phyloP scores from a whole-genome alignment of 1,140 invertebrate genomes.

The Planococcus citri region DNA sequence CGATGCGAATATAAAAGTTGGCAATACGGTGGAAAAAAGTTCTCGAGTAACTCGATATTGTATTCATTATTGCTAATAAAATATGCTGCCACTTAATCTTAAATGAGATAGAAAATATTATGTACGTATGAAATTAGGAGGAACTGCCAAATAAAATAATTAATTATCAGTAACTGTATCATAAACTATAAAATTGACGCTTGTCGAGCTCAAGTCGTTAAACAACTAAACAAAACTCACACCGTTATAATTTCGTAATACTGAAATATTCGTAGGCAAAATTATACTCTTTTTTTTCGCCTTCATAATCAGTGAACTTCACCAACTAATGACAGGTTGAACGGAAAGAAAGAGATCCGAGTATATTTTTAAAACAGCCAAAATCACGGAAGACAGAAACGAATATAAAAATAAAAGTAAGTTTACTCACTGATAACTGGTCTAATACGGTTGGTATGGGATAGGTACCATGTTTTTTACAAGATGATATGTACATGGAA shows the following conservation, averaged over 20 bases:
- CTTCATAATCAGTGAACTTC: too few species aligned
- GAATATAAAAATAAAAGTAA: not conserved
- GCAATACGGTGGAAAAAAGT: not conserved
- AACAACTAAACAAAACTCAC: not conserved
- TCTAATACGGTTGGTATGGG: constrained; percentile 40
- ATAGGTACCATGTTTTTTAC: constrained; percentile 23
- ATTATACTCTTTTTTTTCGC: too few species aligned
- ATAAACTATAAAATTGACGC: not conserved
- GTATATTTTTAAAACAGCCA: too few species aligned
- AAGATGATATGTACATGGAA: constrained; percentile 23
- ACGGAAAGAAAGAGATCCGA: too few species aligned
- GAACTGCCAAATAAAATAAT: not conserved
- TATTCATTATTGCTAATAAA: not conserved
- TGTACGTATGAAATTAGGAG: not conserved
- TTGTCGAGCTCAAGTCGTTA: not conserved
- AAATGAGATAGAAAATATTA: not conserved
- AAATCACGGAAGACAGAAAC: not conserved
- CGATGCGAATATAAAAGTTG: not conserved
- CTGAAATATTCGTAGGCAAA: too few species aligned
- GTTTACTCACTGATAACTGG: constrained; percentile 49
- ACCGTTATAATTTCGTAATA: not conserved
- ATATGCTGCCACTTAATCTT: not conserved
- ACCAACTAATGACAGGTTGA: too few species aligned
- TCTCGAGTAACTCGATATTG: not conserved
- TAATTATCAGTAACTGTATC: not conserved